phyloP scores from a whole-genome alignment of 2,888 invertebrate genomes.

The Pollenia angustigena region DNA sequence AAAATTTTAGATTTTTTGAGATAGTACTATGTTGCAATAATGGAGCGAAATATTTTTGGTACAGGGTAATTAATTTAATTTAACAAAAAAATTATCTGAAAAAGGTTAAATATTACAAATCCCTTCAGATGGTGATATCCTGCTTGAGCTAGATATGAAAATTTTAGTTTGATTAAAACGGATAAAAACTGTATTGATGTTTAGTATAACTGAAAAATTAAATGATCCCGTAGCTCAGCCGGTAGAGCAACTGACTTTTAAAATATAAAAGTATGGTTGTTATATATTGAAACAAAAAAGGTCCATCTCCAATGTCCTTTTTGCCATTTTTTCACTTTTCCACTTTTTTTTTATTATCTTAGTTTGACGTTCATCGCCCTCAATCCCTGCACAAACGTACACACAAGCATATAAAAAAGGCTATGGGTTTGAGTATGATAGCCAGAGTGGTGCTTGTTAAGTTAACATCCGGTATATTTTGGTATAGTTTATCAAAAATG shows the following conservation, averaged over 20 bases:
- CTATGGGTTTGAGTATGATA: not conserved
- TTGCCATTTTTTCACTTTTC: not conserved
- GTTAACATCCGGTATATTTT: slow-evolving; percentile 63
- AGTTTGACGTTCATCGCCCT: slow-evolving; percentile 12
- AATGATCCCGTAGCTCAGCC: too few species aligned
- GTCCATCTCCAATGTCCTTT: not conserved
- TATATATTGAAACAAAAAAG: slow-evolving; percentile 26
- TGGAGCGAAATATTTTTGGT: too few species aligned
- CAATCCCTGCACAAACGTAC: not conserved
- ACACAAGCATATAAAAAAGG: not conserved
- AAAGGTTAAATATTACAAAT: not conserved
- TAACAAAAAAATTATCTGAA: too few species aligned
- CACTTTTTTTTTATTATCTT: not conserved
- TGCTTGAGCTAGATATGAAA: too few species aligned
- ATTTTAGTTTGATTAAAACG: too few species aligned
- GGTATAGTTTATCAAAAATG: slow-evolving; percentile 47
- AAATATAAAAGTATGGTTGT: slow-evolving; percentile 41
- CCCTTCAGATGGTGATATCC: slow-evolving; percentile 6
- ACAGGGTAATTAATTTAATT: too few species aligned
- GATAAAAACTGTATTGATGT: too few species aligned
- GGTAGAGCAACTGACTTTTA: too few species aligned
- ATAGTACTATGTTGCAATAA: too few species aligned
- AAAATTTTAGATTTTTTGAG: too few species aligned
- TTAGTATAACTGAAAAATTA: too few species aligned
- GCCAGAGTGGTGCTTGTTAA: slow-evolving; percentile 42